Conservation (phyloP, 2,113 vertebrate genomes). For the Catagonus wagneri region DNA sequence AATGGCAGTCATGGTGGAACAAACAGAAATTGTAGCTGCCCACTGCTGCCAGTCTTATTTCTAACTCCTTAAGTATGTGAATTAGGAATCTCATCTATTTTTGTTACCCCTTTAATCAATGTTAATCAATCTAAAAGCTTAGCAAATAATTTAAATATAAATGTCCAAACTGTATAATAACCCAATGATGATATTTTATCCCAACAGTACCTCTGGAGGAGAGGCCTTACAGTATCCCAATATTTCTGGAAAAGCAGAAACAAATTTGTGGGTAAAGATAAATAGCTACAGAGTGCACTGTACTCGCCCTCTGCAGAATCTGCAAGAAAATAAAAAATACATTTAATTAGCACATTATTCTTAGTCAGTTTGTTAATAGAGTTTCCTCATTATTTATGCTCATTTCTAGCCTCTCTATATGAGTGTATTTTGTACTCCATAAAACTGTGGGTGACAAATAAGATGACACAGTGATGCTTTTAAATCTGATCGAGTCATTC, state of each 20-base stretch:
- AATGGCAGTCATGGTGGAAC: background rate
- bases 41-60: background rate
- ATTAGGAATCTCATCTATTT: background rate
- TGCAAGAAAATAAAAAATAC: constrained; percentile 84
- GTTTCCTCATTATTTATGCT: constrained; percentile 16
- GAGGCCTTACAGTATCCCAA: constrained; percentile 89
- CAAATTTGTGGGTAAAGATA: constrained; percentile 95
- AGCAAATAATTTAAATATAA: constrained; percentile 41
- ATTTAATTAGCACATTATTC: constrained; percentile 12
- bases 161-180: constrained; percentile 45
- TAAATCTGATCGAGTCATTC: background rate
- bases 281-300: constrained; percentile 94
- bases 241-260: constrained; percentile 97
- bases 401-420: constrained; percentile 1
- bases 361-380: background rate
- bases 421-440: background rate
- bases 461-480: constrained; percentile 9
- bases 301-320: constrained; percentile 92
- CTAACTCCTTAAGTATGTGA: background rate
- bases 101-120: background rate
- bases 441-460: constrained; percentile 38
- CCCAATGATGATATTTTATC: constrained; percentile 51
- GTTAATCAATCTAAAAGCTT: constrained; percentile 22
- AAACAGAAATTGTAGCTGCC: background rate
- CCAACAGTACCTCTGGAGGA: constrained; percentile 92